Percentiles rank a stretch among this genome's conserved stretches.
These are phyloP conservation scores for Urosaurus nigricauda DNA, from an alignment of 2,797 vertebrate species.

Conservation along the genomic window DNA sequence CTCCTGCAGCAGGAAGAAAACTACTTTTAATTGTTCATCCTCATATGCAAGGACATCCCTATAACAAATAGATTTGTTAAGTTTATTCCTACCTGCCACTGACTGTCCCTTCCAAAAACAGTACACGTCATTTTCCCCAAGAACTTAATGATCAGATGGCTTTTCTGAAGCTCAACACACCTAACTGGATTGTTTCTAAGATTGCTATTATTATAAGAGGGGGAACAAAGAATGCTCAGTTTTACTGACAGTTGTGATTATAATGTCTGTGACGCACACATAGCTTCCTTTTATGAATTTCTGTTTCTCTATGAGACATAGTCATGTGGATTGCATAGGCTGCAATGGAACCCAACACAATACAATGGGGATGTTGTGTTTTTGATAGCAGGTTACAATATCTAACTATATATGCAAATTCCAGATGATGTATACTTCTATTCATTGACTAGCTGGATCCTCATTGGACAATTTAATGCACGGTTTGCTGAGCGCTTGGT, in stretches of 20 bases:
- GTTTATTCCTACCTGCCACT: not conserved
- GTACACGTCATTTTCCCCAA: not conserved
- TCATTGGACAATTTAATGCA: conserved; percentile 24
- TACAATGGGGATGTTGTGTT: conserved; percentile 12
- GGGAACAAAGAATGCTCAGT: conserved; percentile 45
- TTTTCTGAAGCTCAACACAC: conserved; percentile 44
- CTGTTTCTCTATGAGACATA: conserved; percentile 1
- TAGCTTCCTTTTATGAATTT: conserved; percentile 50
- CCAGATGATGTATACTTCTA: not conserved
- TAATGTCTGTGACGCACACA: conserved; percentile 41
- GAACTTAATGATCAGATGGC: conserved; percentile 45
- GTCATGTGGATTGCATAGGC: conserved; percentile 3
- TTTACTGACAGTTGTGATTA: conserved; percentile 57
- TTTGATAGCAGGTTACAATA: conserved; percentile 28
- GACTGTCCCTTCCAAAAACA: conserved; percentile 41
- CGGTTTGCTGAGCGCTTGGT: not conserved
- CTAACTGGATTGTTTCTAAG: conserved; percentile 47
- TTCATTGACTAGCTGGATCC: not conserved
- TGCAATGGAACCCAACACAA: not conserved
- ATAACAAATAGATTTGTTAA: not conserved
- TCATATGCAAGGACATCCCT: no score
- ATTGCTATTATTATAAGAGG: conserved; percentile 46
- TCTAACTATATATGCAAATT: conserved; percentile 21
- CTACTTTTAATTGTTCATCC: no score
- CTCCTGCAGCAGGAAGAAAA: no score